Evolutionary conservation across 2,113 vertebrate genomes (phyloP).

Genomic region (Puntigrus tetrazona): DNA sequence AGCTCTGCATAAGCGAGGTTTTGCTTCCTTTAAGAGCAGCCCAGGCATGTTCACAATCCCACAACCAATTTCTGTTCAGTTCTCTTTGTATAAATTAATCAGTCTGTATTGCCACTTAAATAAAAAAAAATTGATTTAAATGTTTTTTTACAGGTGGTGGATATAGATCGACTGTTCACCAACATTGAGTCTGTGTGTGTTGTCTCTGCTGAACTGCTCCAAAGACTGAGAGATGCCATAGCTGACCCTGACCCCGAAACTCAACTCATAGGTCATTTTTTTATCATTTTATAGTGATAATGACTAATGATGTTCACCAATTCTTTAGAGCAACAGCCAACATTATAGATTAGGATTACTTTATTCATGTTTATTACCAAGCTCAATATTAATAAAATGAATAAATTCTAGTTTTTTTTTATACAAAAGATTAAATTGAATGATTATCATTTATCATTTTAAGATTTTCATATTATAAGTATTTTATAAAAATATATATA

Average conservation of each 20-base stretch:
- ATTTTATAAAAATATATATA: too few species aligned
- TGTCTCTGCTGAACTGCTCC: conserved; percentile 87
- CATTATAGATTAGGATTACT: background rate
- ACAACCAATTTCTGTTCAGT: background rate
- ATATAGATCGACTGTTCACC: conserved; percentile 91
- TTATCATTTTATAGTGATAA: too few species aligned
- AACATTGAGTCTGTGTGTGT: conserved; percentile 91
- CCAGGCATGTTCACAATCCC: conserved; percentile 75
- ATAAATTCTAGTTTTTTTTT: background rate
- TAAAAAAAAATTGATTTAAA: background rate
- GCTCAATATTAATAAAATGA: background rate
- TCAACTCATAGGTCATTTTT: conserved; percentile 84
- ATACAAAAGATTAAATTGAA: background rate
- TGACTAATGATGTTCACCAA: background rate
- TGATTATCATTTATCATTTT: background rate
- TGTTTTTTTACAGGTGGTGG: conserved; percentile 78
- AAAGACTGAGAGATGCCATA: conserved; percentile 83
- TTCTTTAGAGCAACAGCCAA: background rate
- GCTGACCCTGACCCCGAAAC: conserved; percentile 83
- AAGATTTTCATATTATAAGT: background rate
- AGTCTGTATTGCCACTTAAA: background rate
- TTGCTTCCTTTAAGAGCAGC: conserved; percentile 84
- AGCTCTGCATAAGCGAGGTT: conserved; percentile 88
- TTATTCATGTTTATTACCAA: background rate
- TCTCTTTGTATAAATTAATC: too few species aligned